Evolutionary conservation across 2,797 vertebrate species (phyloP), one percentile per base, ranked within the genome.

Genomic region (Cottoperca gobio): DNA sequence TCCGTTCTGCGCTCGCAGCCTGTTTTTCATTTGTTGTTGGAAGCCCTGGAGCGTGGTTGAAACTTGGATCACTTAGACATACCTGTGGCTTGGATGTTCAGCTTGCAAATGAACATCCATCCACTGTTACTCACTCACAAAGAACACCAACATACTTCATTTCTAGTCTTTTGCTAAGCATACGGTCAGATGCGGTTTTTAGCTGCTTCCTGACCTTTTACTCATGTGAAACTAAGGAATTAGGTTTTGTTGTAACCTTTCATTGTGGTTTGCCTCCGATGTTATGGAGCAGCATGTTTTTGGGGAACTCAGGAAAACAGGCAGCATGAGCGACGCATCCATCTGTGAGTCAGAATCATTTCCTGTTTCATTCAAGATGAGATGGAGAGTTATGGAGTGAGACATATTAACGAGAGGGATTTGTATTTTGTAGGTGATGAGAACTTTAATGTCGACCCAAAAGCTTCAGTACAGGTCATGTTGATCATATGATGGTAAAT

Each of bases 81-180:
- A 92, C 86, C 88, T 92, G 92, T 90, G 92, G 92, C 91, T 91
- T 93, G 88, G 84, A 90, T 83, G 81, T 78, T 88, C 63, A 62
- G 76, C 79, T 81, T 73, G 58, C 66, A 83, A 80, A 33, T 81
- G 46, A 88, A 79, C 77, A 76, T 88, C 82, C 67, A 64, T 62
- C 72, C 81, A 66, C 85, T 84, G 87, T 71, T 91, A 69, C 59
- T 79, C 49, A 23, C 71, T 79, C 68, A 10, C 37, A 75, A 62
- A 61, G 66, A 31, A 58, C 71, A 54, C 57, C 14, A 52, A 60
- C 52, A 49, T 40, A 23, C 45, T 76, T 66, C 42, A 79, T 65
- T 73, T 57, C 23, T 28, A 57, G 48, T 49, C 14, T 39, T 79
- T 73, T 33, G 77, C 59, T 61, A 46, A 87, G 65, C 64, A 69